Evolutionary conservation across 1,140 invertebrate genomes (phyloP).

Genomic region (Phenacoccus solenopsis): DNA sequence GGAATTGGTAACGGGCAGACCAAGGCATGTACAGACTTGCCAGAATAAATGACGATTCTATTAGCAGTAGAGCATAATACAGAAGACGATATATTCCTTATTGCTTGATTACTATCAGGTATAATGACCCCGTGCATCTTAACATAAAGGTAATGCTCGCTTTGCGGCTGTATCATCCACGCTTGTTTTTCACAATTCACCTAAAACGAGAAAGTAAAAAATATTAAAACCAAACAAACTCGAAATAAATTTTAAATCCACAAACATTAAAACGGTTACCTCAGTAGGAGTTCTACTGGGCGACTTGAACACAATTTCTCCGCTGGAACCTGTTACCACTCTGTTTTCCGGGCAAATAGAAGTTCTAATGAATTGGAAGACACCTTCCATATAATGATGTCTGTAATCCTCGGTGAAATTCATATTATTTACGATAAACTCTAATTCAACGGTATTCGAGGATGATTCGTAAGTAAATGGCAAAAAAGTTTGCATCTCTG

Average conservation of each 20-base stretch:
- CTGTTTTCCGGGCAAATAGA: constrained; percentile 44
- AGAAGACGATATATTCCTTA: constrained; percentile 7
- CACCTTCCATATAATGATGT: constrained; percentile 68
- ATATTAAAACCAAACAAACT: no score
- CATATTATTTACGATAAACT: constrained; percentile 69
- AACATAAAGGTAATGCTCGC: constrained; percentile 49
- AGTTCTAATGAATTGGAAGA: constrained; percentile 64
- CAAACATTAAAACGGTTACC: constrained; percentile 36
- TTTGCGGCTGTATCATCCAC: constrained; percentile 62
- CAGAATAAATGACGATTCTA: constrained; percentile 55
- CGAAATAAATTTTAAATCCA: neutral
- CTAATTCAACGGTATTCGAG: constrained; percentile 61
- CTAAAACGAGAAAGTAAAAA: constrained; percentile 35
- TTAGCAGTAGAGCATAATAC: constrained; percentile 48
- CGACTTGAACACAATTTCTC: constrained; percentile 50
- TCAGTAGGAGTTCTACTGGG: constrained; percentile 45
- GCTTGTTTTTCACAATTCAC: constrained; percentile 59
- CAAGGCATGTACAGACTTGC: constrained; percentile 45
- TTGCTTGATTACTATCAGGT: constrained; percentile 24
- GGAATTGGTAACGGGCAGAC: constrained; percentile 49
- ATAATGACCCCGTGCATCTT: constrained; percentile 50
- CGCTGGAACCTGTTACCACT: constrained; percentile 40
- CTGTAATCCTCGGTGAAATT: constrained; percentile 68
- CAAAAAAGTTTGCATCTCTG: constrained; percentile 38
- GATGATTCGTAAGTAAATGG: constrained; percentile 65